These are phyloP conservation scores for Halcyon smyrnensis DNA, from an alignment of 2,797 vertebrate genomes.

Conservation along the genomic window DNA sequence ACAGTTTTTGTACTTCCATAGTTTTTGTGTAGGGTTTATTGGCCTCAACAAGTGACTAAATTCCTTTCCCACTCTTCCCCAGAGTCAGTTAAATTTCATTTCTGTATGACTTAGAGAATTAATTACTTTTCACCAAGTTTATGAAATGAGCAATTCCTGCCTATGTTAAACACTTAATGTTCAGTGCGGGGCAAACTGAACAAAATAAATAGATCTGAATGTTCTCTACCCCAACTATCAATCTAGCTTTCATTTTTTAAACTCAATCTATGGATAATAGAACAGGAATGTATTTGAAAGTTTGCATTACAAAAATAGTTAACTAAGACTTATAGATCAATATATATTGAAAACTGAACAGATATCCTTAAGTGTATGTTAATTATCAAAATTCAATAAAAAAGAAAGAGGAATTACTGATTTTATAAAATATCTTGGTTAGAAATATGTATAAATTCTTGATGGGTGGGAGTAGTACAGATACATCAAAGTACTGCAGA, in stretches of 20 bases:
- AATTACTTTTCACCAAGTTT: neutral
- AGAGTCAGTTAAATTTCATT: neutral
- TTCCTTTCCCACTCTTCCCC: neutral
- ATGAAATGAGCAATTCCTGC: neutral
- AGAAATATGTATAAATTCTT: neutral
- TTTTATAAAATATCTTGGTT: neutral
- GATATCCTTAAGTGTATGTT: fast-evolving
- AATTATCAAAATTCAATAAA: neutral
- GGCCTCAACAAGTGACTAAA: neutral
- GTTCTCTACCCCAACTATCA: neutral
- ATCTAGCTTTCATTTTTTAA: neutral
- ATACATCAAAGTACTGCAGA: neutral
- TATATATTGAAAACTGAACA: neutral
- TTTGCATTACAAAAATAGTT: neutral
- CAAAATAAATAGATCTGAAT: neutral
- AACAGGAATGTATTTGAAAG: neutral
- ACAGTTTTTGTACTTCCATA: neutral
- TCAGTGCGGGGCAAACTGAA: neutral
- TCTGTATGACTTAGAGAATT: neutral
- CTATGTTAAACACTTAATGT: neutral
- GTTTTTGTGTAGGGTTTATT: neutral
- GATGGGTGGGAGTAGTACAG: neutral
- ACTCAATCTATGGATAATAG: neutral
- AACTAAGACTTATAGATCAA: neutral
- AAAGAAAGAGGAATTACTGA: neutral